phyloP scores from a whole-genome alignment of 2,888 invertebrate species.

The Actias luna region DNA sequence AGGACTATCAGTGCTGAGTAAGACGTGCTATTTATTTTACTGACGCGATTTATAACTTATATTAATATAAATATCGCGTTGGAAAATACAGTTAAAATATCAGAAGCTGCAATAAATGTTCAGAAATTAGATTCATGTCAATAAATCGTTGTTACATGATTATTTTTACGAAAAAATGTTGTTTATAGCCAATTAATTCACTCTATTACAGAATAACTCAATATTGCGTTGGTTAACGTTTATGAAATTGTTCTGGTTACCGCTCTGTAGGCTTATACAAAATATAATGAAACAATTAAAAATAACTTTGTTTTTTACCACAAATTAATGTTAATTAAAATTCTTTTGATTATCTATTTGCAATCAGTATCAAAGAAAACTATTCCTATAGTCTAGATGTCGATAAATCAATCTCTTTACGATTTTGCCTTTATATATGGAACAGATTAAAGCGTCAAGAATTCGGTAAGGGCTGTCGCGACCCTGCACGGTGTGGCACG shows the following conservation, averaged over 20 bases:
- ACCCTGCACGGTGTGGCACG: neutral
- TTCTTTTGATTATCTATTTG: neutral
- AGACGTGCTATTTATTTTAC: neutral
- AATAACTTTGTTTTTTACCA: neutral
- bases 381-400: neutral
- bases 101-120: neutral
- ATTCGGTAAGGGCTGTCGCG: neutral
- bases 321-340: neutral
- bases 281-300: neutral
- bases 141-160: neutral
- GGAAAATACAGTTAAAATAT: neutral
- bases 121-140: neutral
- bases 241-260: neutral
- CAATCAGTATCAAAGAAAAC: neutral
- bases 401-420: neutral
- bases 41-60: neutral
- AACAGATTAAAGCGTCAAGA: neutral
- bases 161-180: too few species aligned
- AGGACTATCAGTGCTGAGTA: neutral
- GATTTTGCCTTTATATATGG: slow-evolving; percentile 1
- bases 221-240: neutral
- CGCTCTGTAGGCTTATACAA: neutral
- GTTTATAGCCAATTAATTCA: too few species aligned
- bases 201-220: neutral
- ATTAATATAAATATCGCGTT: neutral